phyloP scores from a whole-genome alignment of 2,797 vertebrate species.

The Dicrostonyx torquatus region DNA sequence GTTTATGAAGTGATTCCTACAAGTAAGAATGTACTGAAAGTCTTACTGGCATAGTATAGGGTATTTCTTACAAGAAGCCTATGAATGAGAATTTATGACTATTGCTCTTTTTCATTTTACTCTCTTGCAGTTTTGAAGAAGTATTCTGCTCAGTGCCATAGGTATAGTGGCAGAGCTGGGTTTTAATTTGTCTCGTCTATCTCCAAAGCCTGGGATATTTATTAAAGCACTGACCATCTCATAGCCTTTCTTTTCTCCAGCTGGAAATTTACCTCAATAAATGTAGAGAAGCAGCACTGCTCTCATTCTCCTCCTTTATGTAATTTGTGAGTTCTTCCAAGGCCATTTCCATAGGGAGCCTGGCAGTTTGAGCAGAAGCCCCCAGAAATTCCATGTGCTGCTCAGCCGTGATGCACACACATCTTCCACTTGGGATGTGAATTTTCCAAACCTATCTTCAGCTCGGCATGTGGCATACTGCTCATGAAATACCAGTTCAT shows the following conservation, averaged over 20 bases:
- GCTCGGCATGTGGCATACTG: conserved; percentile 8
- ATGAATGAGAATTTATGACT: conserved; percentile 24
- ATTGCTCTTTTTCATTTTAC: conserved; percentile 24
- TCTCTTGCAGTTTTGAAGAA: conserved; percentile 37
- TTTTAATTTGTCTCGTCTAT: conserved; percentile 18
- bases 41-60: neutral
- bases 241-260: conserved; percentile 49
- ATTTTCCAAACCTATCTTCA: conserved; percentile 50
- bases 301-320: conserved; percentile 45
- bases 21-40: conserved; percentile 28
- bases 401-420: neutral
- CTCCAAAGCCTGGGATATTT: neutral
- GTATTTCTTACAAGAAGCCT: conserved; percentile 21
- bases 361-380: conserved; percentile 47
- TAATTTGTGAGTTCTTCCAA: conserved; percentile 39
- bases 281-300: neutral
- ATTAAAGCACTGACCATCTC: neutral
- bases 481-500: conserved; percentile 34
- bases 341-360: neutral
- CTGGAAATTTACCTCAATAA: conserved; percentile 34
- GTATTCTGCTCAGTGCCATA: neutral
- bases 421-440: conserved; percentile 18
- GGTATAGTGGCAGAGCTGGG: neutral
- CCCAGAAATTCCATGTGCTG: neutral
- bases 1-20: conserved; percentile 41